Evolutionary conservation across 2,888 invertebrate species (phyloP).

Genomic region (Saturnia pavonia): DNA sequence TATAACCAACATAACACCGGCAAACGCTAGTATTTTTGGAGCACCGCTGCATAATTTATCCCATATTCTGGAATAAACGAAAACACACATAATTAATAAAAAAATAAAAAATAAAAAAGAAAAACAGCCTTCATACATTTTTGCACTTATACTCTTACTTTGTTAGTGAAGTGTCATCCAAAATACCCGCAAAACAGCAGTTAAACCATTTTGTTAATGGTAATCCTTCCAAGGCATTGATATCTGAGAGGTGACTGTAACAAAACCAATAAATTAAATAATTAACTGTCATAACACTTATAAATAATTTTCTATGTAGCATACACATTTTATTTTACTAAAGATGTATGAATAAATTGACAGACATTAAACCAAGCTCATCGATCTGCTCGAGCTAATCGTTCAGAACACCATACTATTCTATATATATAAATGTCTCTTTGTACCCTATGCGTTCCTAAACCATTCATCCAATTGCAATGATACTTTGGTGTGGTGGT

Average conservation of each 20-base stretch:
- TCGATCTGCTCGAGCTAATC: too few relatives aligned
- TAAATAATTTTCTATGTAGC: background rate
- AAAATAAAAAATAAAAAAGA: background rate
- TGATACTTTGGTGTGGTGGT: too few relatives aligned
- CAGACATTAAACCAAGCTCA: too few relatives aligned
- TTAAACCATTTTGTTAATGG: constrained; percentile 91
- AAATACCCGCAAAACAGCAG: constrained; percentile 90
- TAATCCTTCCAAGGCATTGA: constrained; percentile 83
- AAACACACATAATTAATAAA: background rate
- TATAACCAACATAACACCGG: constrained; percentile 87
- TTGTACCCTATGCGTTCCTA: too few relatives aligned
- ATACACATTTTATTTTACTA: background rate
- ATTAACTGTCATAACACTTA: background rate
- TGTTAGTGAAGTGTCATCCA: constrained; percentile 89
- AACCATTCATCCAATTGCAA: too few relatives aligned
- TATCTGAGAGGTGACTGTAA: constrained; percentile 84
- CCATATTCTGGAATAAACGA: constrained; percentile 86
- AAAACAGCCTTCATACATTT: background rate
- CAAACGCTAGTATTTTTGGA: constrained; percentile 89
- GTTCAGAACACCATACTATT: too few relatives aligned
- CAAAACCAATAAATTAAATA: constrained; percentile 22
- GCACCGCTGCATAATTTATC: constrained; percentile 94
- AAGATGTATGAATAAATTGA: background rate
- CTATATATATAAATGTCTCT: too few relatives aligned
- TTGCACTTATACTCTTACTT: constrained; percentile 78